Conservation (phyloP, 1,140 invertebrate species). For the Drosophila mayri region DNA sequence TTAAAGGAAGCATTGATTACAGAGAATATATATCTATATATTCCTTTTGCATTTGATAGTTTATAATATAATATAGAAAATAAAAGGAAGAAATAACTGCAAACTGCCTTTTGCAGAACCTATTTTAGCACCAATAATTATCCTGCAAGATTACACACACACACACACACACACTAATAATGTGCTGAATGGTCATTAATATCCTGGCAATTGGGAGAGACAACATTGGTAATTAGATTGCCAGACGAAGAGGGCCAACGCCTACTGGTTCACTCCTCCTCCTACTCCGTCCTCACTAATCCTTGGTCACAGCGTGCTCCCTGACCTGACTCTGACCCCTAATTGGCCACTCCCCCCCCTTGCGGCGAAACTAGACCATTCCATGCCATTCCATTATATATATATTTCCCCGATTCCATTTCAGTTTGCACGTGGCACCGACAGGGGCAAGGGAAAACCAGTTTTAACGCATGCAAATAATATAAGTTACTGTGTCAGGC, state of each 20-base stretch:
- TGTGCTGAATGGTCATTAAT: constrained; percentile 34
- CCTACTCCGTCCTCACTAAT: not conserved
- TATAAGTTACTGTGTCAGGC: constrained; percentile 84
- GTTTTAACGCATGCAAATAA: constrained; percentile 72
- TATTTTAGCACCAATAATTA: not conserved
- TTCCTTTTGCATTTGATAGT: no score
- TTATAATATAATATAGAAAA: not conserved
- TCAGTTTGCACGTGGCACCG: constrained; percentile 23
- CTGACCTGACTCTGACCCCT: constrained; percentile 18
- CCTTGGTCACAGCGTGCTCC: constrained; percentile 18
- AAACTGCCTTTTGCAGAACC: not conserved
- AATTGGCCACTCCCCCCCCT: constrained; percentile 33
- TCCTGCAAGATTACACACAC: not conserved
- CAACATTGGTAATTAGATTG: constrained; percentile 53
- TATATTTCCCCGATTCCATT: not conserved
- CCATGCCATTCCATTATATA: not conserved
- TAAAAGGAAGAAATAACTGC: not conserved
- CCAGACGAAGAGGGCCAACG: constrained; percentile 12
- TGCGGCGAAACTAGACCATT: constrained; percentile 16
- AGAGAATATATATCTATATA: no score
- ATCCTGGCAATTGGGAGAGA: constrained; percentile 37
- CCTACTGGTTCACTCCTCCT: constrained; percentile 3
- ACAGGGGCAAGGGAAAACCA: constrained; percentile 9
- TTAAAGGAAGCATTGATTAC: not conserved
- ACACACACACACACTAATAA: constrained; percentile 19